Percentiles rank a stretch among this genome's conserved stretches.
phyloP scores from a whole-genome alignment of 2,797 vertebrate species.

The Dendrocincla fuliginosa region DNA sequence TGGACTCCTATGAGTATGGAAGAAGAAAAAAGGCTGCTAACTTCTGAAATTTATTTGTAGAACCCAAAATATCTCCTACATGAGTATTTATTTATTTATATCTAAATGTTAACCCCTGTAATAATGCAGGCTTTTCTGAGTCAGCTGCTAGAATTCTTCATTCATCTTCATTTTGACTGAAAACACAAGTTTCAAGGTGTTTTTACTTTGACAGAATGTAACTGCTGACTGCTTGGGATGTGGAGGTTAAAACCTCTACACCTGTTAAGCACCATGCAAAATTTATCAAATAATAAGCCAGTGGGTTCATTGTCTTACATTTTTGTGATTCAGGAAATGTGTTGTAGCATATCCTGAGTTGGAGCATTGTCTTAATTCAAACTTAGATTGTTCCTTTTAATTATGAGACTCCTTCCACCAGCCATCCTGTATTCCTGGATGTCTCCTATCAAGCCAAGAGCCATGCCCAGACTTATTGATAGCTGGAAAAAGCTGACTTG shows the following conservation, averaged over 20 bases:
- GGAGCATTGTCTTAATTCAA: not conserved
- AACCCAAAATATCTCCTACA: not conserved
- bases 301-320: not conserved
- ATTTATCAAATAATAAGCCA: not conserved
- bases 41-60: not conserved
- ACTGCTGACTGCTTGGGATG: constrained; percentile 15
- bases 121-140: not conserved
- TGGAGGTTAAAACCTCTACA: constrained; percentile 16
- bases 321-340: not conserved
- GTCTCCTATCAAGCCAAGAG: not conserved
- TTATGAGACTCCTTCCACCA: not conserved
- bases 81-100: not conserved
- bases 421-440: not conserved
- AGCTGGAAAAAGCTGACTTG: not conserved
- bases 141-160: not conserved
- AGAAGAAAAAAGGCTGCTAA: not conserved
- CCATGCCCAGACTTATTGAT: not conserved
- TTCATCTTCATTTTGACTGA: constrained; percentile 10
- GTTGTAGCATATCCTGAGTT: not conserved
- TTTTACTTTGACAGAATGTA: constrained; percentile 41
- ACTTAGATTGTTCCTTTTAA: not conserved
- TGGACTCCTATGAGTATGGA: not conserved
- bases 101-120: not conserved
- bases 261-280: not conserved
- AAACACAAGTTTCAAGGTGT: not conserved